Conservation (phyloP, 2,797 vertebrate species). For the Otolemur crassicaudatus region DNA sequence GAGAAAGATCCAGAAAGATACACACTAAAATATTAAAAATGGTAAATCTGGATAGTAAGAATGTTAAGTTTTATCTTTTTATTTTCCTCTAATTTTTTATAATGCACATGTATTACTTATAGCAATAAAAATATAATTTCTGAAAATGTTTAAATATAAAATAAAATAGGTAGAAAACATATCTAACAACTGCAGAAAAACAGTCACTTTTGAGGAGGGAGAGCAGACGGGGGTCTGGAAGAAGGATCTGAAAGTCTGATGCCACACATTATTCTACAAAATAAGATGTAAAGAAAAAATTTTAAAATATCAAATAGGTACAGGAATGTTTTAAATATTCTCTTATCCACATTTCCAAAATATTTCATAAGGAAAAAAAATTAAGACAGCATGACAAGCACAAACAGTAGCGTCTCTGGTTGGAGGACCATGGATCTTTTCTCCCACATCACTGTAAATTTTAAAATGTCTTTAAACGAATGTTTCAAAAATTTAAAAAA, state of each 20-base stretch:
- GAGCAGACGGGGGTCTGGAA: neutral
- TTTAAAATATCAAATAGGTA: neutral
- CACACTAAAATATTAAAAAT: neutral
- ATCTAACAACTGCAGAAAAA: neutral
- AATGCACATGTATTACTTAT: neutral
- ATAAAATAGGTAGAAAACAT: neutral
- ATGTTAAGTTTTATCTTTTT: neutral
- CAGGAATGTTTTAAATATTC: neutral
- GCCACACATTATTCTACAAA: neutral
- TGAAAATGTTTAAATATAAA: neutral
- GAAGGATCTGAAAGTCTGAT: neutral
- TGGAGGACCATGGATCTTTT: neutral
- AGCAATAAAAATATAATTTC: neutral
- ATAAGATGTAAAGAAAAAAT: neutral
- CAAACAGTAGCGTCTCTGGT: neutral
- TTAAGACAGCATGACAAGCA: neutral
- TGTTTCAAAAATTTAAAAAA: neutral
- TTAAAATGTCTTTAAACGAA: slow-evolving; percentile 9
- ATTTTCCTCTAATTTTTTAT: neutral
- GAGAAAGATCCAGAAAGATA: neutral
- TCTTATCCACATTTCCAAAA: neutral
- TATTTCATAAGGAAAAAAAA: neutral
- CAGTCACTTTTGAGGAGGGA: neutral
- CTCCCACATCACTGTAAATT: neutral
- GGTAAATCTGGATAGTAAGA: neutral